Conservation (phyloP, 2,797 vertebrate genomes). For the Channa striata region DNA sequence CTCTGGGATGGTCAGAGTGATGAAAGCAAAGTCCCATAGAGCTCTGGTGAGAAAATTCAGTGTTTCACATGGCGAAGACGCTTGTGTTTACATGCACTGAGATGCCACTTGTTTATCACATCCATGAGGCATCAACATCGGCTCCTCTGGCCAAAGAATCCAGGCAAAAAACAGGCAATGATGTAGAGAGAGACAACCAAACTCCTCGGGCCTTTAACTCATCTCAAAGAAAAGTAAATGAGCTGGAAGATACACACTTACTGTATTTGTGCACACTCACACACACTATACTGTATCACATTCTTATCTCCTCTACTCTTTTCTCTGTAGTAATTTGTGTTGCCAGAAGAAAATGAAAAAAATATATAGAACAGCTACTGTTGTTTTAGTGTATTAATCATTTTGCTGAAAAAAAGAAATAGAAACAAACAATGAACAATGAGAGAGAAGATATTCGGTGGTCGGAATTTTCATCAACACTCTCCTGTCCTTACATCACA, state of each 20-base stretch:
- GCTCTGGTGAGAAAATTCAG: slow-evolving; percentile 40
- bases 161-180: slow-evolving; percentile 19
- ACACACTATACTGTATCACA: neutral
- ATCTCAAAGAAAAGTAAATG: slow-evolving; percentile 22
- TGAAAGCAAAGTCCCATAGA: slow-evolving; percentile 44
- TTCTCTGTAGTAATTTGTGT: slow-evolving; percentile 15
- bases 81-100: slow-evolving; percentile 23
- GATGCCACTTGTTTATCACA: slow-evolving; percentile 46
- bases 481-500: slow-evolving; percentile 76
- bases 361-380: slow-evolving; percentile 16
- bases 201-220: slow-evolving; percentile 10
- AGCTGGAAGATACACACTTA: slow-evolving; percentile 4
- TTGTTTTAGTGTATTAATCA: slow-evolving; percentile 59
- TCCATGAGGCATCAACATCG: slow-evolving; percentile 38
- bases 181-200: slow-evolving; percentile 13
- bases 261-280: neutral
- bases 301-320: slow-evolving; percentile 12
- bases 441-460: slow-evolving; percentile 71
- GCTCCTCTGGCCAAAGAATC: slow-evolving; percentile 20
- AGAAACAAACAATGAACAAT: slow-evolving; percentile 62
- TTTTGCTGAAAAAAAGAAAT: slow-evolving; percentile 34
- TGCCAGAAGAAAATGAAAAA: neutral
- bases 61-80: slow-evolving; percentile 48
- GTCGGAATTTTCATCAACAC: slow-evolving; percentile 72
- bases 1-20: slow-evolving; percentile 28